Evolutionary conservation across 2,888 invertebrate genomes (phyloP), one percentile per base, ranked within the genome.

Genomic region (Lapara coniferarum): DNA sequence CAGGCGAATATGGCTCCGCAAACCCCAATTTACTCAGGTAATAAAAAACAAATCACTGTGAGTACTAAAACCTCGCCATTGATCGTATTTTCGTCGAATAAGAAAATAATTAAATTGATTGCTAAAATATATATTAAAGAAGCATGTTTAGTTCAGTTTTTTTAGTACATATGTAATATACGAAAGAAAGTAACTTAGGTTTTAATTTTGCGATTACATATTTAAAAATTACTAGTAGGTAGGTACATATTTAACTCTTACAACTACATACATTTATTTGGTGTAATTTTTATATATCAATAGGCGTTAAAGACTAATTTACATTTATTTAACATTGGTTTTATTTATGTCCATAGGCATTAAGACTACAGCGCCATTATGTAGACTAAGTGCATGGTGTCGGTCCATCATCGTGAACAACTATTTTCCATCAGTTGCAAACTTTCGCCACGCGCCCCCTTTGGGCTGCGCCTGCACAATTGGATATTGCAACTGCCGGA

Each of bases 341-440:
- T 77, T 78, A 76, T 82, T 73, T 84, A 73, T 84, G 74, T 82
- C 75, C 78, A 77, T 87, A 91, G 92, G 89, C 83, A 87, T 73
- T 90, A 89, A 84, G 72, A 72, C 75, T 71, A 79, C 79, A 71
- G 80, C 78, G 76, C 79, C 72, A 76, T 85, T 84, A 82, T 72
- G 71, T 82, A 84, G 84, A 84, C 79, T 89, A 90, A 89, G 80
- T 80, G 69, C 79, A 81, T 78, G 92, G 92, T 92, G 90, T 85
- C 84, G 91, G 92, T 87, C 80, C 86, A 87, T 87, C 86, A 87
- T 85, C 87, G 82, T 81, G 86, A 83, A 78, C 82, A 82, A 81
- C 82, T 80, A 88, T 93, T 93, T 93, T 93, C 93, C 93, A 93
- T 74, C 93, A 92, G 93, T 91, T 92, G 91, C 91, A 90, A 87